Evolutionary conservation across 2,113 vertebrate genomes (phyloP).

Genomic region (Oreochromis aureus): DNA sequence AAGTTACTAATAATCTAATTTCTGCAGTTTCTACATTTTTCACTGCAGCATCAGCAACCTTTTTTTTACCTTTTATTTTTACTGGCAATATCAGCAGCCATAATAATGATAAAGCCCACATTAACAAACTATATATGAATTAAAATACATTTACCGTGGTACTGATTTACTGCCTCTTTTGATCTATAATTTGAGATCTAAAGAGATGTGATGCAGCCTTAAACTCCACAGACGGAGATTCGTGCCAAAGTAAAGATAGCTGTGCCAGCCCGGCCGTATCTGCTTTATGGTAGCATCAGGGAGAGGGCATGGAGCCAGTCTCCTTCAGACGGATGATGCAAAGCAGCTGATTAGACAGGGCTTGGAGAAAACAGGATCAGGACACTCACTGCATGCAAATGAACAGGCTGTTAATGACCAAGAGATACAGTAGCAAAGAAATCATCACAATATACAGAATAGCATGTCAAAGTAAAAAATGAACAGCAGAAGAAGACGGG

Average conservation of each 20-base stretch:
- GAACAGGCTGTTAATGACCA: background rate
- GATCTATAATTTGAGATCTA: conserved; percentile 16
- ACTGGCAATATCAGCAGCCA: background rate
- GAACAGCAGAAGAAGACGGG: background rate
- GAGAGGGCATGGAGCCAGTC: conserved; percentile 33
- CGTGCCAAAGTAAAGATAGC: conserved; percentile 39
- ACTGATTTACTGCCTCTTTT: conserved; percentile 3
- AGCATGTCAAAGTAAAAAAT: background rate
- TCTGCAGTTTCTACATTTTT: background rate
- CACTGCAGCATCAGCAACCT: background rate
- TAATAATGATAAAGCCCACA: background rate
- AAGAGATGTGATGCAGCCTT: conserved; percentile 5
- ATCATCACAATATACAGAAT: background rate
- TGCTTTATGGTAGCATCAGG: conserved; percentile 18
- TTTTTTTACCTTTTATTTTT: background rate
- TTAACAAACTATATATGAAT: background rate
- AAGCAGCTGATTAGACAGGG: conserved; percentile 36
- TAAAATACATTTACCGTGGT: background rate
- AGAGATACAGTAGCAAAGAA: background rate
- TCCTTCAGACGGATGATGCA: conserved; percentile 44
- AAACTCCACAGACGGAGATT: background rate
- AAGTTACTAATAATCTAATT: background rate
- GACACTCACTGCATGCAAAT: conserved; percentile 11
- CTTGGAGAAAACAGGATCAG: background rate
- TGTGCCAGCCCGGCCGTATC: conserved; percentile 36